phyloP scores from a whole-genome alignment of 2,113 vertebrate species.

The Anser cygnoides region DNA sequence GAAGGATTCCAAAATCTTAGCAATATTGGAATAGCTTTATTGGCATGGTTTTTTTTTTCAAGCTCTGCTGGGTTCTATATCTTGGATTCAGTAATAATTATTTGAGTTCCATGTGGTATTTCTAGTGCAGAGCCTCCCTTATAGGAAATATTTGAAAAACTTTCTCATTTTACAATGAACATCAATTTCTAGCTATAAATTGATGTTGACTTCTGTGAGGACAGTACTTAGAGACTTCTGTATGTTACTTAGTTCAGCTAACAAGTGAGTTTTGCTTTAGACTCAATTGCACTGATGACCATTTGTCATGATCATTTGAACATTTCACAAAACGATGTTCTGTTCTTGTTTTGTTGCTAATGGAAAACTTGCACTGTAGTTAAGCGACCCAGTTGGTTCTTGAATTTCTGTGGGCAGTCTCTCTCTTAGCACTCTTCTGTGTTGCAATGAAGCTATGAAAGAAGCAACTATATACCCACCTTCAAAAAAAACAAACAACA shows the following conservation, averaged over 20 bases:
- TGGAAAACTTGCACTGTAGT: background rate
- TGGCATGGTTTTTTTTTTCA: background rate
- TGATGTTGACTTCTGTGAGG: background rate
- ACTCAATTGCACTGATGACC: background rate
- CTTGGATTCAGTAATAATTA: background rate
- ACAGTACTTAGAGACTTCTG: background rate
- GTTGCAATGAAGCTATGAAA: background rate
- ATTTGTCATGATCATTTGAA: background rate
- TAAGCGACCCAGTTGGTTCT: accelerated
- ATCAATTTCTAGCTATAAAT: background rate
- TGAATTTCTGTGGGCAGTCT: background rate
- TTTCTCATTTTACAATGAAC: background rate
- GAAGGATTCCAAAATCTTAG: background rate
- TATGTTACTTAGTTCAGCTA: background rate
- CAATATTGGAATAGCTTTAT: background rate
- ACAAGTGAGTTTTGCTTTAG: background rate
- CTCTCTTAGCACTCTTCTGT: background rate
- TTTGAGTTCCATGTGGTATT: background rate
- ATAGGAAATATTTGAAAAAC: background rate
- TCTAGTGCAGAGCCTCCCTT: background rate
- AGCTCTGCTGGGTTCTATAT: background rate
- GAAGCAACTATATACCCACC: background rate
- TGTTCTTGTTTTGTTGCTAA: background rate
- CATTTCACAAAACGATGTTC: accelerated
- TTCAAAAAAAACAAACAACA: background rate